These are phyloP conservation scores for Festucalex cinctus DNA, from an alignment of 2,113 vertebrate species.

Conservation along the genomic window DNA sequence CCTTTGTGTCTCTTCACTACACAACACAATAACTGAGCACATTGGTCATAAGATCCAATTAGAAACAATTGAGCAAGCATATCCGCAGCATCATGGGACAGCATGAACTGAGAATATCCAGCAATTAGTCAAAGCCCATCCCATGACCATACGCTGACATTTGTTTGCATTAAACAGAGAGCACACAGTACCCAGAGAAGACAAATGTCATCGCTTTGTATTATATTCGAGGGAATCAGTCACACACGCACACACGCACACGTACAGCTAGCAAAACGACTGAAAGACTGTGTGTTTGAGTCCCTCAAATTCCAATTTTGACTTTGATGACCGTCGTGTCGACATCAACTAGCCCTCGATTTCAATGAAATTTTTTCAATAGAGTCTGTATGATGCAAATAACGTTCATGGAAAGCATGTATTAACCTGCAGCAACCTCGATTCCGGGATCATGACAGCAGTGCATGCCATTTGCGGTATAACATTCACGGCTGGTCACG, in stretches of 20 bases:
- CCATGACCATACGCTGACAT: constrained; percentile 57
- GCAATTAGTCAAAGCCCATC: constrained; percentile 56
- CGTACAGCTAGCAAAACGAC: neutral
- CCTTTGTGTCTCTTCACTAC: neutral
- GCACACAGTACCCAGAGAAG: constrained; percentile 52
- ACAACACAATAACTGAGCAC: neutral
- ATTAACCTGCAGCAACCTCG: no score
- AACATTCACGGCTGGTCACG: no score
- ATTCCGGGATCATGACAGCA: no score
- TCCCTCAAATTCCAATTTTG: neutral
- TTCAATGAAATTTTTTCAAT: neutral
- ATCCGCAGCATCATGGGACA: constrained; percentile 13
- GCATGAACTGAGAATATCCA: constrained; percentile 25
- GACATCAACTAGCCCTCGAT: neutral
- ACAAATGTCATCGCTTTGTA: constrained; percentile 49
- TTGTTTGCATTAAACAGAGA: constrained; percentile 64
- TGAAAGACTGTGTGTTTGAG: neutral
- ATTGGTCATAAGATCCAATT: constrained; percentile 13
- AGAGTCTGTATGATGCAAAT: no score
- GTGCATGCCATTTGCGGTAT: no score
- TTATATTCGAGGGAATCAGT: constrained; percentile 33
- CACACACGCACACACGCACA: constrained; percentile 1
- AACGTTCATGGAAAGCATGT: no score
- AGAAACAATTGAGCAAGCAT: constrained; percentile 31
- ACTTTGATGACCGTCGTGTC: neutral